phyloP scores from a whole-genome alignment of 2,797 vertebrate genomes.

The Salmo trutta region DNA sequence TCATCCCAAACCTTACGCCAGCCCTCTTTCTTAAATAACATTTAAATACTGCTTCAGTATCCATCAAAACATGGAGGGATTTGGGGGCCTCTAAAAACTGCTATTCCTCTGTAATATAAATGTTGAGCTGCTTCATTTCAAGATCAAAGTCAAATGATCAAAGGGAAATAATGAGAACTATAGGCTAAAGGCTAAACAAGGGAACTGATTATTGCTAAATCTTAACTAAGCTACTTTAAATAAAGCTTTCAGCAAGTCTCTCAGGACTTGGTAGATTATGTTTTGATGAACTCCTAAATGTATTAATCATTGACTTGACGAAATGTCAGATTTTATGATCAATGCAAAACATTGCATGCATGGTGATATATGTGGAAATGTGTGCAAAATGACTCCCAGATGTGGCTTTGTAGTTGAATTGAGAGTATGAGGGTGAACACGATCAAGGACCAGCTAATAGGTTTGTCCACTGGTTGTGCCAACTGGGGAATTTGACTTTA shows the following conservation, averaged over 20 bases:
- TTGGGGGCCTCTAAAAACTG: neutral
- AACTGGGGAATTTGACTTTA: neutral
- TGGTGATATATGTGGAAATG: neutral
- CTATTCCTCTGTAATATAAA: too few species aligned
- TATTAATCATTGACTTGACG: neutral
- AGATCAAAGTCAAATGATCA: neutral
- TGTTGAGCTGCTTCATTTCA: neutral
- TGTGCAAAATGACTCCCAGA: neutral
- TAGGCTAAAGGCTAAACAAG: neutral
- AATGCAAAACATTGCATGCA: neutral
- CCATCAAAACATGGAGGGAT: neutral
- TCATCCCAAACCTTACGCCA: neutral
- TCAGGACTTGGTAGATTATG: neutral
- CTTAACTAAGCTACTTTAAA: neutral
- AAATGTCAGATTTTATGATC: neutral
- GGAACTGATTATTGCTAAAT: neutral
- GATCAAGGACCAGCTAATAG: neutral
- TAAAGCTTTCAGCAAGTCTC: neutral
- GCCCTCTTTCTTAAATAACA: neutral
- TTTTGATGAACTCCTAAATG: neutral
- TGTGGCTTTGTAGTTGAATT: neutral
- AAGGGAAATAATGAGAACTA: neutral
- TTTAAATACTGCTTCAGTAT: neutral
- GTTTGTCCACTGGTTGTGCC: conserved; percentile 14
- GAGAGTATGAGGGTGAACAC: too few species aligned